phyloP scores from a whole-genome alignment of 1,140 invertebrate species.

The Schlechtendalia chinensis region DNA sequence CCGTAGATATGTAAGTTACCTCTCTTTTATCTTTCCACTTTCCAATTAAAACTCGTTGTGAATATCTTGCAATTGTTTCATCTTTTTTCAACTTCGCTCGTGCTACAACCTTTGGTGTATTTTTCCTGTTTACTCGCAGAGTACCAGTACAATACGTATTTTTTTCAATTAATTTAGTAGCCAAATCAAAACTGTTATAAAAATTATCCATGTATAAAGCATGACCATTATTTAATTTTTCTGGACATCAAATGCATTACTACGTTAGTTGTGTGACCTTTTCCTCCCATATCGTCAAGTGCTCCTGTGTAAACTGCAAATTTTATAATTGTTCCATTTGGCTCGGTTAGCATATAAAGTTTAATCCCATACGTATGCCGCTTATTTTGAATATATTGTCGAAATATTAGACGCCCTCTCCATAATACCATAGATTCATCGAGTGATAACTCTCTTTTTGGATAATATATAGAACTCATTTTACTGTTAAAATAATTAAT shows the following conservation, averaged over 20 bases:
- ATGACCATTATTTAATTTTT: conserved; percentile 20
- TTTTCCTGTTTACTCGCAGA: background rate
- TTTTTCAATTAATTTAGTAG: no score
- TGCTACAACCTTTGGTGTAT: background rate
- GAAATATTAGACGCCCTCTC: background rate
- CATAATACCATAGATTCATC: no score
- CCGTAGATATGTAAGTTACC: no score
- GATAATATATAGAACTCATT: background rate
- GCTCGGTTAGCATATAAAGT: conserved; percentile 28
- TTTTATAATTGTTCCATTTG: background rate
- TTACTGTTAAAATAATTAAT: conserved; percentile 6
- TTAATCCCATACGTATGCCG: no score
- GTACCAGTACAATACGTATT: no score
- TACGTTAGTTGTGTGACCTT: background rate
- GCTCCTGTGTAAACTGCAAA: conserved; percentile 1
- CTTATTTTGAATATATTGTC: conserved; percentile 34
- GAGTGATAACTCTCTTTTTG: background rate
- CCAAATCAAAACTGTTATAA: no score
- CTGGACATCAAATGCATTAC: background rate
- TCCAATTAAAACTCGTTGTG: background rate
- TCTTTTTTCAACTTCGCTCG: background rate
- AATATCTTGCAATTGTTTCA: background rate
- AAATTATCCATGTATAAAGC: no score
- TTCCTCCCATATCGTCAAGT: background rate
- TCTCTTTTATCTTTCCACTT: conserved; percentile 20